phyloP scores from a whole-genome alignment of 1,140 invertebrate species.

The Chrysoperla carnea region DNA sequence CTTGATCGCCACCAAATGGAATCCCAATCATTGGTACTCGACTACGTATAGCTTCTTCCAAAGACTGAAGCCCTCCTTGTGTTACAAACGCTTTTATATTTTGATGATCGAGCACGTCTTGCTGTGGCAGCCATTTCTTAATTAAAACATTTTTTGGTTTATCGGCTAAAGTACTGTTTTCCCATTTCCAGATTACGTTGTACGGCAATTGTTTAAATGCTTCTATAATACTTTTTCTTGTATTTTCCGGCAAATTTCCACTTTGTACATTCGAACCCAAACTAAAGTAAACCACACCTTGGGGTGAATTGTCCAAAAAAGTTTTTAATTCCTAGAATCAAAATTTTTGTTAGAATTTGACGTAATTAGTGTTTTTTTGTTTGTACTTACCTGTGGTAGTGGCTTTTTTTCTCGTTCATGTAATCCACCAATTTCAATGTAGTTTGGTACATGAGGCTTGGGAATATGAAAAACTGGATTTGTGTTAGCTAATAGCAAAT shows the following conservation, averaged over 20 bases:
- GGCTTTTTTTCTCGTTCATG: constrained; percentile 22
- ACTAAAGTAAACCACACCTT: constrained; percentile 24
- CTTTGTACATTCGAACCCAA: constrained; percentile 13
- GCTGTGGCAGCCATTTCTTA: constrained; percentile 31
- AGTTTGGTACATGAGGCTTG: constrained; percentile 24
- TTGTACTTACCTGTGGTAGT: constrained; percentile 21
- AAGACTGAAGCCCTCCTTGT: constrained; percentile 39
- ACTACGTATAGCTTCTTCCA: constrained; percentile 33
- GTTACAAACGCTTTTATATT: constrained; percentile 36
- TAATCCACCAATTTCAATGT: constrained; percentile 27
- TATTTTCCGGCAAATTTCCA: neutral
- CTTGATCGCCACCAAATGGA: constrained; percentile 20
- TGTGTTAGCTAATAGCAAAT: constrained; percentile 30
- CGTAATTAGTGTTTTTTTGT: no score
- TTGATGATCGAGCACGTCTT: constrained; percentile 30
- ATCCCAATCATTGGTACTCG: constrained; percentile 34
- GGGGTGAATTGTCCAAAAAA: constrained; percentile 3
- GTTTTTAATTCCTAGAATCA: neutral
- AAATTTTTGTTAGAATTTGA: no score
- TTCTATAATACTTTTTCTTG: constrained; percentile 1
- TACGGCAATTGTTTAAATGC: constrained; percentile 7
- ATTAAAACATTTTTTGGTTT: constrained; percentile 12
- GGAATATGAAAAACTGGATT: constrained; percentile 25
- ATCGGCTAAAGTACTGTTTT: constrained; percentile 6
- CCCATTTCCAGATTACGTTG: constrained; percentile 8